Evolutionary conservation across 2,888 invertebrate genomes (phyloP).

Genomic region (Muscina levida): DNA sequence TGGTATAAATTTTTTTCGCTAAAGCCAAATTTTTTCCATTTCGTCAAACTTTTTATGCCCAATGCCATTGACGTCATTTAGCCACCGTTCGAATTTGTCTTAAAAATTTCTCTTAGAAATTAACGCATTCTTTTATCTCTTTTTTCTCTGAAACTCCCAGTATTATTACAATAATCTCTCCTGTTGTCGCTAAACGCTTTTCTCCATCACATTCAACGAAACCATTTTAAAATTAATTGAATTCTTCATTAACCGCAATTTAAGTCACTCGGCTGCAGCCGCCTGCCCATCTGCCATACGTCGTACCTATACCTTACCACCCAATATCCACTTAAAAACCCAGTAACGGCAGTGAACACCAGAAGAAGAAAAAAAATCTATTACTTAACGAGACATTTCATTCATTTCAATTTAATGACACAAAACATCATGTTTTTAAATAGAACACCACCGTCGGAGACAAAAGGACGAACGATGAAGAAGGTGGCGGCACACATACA

Average conservation of each 20-base stretch:
- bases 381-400: slow-evolving; percentile 28
- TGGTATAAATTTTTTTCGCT: too few species aligned
- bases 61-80: too few species aligned
- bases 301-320: neutral
- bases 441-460: slow-evolving; percentile 38
- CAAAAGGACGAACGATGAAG: neutral
- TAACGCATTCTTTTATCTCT: too few species aligned
- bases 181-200: too few species aligned
- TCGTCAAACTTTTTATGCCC: too few species aligned
- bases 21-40: too few species aligned
- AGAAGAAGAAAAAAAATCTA: slow-evolving; percentile 41
- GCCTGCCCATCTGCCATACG: neutral
- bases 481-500: neutral
- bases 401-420: slow-evolving; percentile 48
- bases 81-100: too few species aligned
- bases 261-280: neutral
- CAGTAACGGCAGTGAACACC: slow-evolving; percentile 4
- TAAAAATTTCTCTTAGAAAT: too few species aligned
- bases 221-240: slow-evolving; percentile 17
- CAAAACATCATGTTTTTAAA: slow-evolving; percentile 44
- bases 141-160: too few species aligned
- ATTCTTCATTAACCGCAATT: slow-evolving; percentile 11
- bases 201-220: neutral
- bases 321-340: neutral
- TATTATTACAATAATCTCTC: too few species aligned